Evolutionary conservation across 53 echinoderm and acorn worm species (phyloP).

Genomic region (Glandiceps talaboti): DNA sequence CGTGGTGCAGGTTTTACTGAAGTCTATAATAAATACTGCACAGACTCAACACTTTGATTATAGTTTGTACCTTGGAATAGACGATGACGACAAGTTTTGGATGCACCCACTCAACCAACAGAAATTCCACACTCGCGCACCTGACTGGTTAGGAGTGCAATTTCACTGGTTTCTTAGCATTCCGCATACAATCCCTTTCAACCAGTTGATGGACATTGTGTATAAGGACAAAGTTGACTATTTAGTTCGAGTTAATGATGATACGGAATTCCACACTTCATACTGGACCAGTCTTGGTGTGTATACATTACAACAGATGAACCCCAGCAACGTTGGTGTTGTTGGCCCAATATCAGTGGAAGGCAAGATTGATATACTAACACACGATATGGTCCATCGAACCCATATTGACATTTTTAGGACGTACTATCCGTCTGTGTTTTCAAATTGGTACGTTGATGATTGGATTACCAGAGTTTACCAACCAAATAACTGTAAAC

Average conservation of each 20-base stretch:
- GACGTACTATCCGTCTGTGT: neutral
- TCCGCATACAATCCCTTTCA: neutral
- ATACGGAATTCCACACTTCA: neutral
- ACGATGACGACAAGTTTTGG: neutral
- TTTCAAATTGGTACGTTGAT: neutral
- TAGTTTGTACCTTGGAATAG: neutral
- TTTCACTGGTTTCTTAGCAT: neutral
- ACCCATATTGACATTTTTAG: neutral
- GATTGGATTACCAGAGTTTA: neutral
- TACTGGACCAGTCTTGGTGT: neutral
- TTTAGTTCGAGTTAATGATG: neutral
- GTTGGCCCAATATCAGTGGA: neutral
- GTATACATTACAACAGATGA: neutral
- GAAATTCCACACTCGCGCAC: neutral
- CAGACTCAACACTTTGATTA: neutral
- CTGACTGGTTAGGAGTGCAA: neutral
- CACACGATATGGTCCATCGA: neutral
- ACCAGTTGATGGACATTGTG: neutral
- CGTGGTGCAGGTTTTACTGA: neutral
- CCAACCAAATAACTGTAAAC: neutral
- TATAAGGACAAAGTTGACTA: neutral
- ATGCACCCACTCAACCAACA: neutral
- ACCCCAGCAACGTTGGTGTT: neutral
- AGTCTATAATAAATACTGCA: neutral
- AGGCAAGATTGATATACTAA: neutral